Percentiles rank a stretch among this genome's conserved stretches.
Conservation (phyloP, 2,888 invertebrate genomes). For the Lissocephala sabroskyi region DNA sequence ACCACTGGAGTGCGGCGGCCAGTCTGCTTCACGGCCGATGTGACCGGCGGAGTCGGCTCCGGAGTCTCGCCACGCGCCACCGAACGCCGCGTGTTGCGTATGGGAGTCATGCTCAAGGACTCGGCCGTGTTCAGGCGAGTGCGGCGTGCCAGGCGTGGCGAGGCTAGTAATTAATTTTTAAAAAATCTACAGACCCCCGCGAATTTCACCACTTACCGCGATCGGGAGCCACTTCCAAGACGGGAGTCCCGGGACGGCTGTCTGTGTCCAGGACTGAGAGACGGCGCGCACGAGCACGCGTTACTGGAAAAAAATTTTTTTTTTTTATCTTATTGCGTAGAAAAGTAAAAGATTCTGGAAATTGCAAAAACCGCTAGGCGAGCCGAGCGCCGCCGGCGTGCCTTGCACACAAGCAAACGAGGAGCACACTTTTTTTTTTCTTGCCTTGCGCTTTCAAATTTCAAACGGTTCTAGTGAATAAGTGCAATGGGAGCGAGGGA, state of each 20-base stretch:
- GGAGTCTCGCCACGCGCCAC: slow-evolving; percentile 31
- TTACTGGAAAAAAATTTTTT: slow-evolving; percentile 24
- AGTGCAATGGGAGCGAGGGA: background rate
- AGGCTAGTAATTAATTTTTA: slow-evolving; percentile 14
- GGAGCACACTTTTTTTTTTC: slow-evolving; percentile 3
- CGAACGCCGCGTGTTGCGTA: slow-evolving; percentile 39
- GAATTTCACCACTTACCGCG: slow-evolving; percentile 22
- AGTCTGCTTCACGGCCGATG: slow-evolving; percentile 31
- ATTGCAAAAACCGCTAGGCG: too few species aligned
- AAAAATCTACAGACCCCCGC: background rate
- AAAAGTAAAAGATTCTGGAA: too few species aligned
- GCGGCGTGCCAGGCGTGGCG: slow-evolving; percentile 46
- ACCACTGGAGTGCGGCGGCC: slow-evolving; percentile 25
- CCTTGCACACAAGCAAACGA: too few species aligned
- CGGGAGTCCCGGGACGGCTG: slow-evolving; percentile 32
- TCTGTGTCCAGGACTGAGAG: slow-evolving; percentile 35
- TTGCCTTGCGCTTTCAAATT: slow-evolving; percentile 25
- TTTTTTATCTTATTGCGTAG: background rate
- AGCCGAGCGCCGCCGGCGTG: too few species aligned
- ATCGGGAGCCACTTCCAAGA: slow-evolving; percentile 27
- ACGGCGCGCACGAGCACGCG: slow-evolving; percentile 41
- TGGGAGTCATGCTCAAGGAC: slow-evolving; percentile 46
- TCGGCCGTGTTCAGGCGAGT: slow-evolving; percentile 42
- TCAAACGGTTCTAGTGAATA: slow-evolving; percentile 28
- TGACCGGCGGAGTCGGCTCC: slow-evolving; percentile 27